phyloP scores from a whole-genome alignment of 2,888 invertebrate genomes.

The Julus scandinavius region DNA sequence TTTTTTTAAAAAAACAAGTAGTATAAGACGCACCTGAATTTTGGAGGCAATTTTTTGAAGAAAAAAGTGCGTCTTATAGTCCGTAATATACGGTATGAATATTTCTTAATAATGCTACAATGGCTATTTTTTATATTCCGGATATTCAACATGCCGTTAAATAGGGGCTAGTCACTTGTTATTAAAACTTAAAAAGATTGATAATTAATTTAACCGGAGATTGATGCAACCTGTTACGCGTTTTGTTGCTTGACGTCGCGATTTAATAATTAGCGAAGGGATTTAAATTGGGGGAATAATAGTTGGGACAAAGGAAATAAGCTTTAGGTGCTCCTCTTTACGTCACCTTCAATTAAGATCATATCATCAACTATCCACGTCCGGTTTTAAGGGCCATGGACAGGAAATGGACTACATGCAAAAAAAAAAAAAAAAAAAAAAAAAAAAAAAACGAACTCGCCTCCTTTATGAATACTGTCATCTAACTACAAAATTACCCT shows the following conservation, averaged over 20 bases:
- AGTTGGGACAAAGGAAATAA: constrained; percentile 25
- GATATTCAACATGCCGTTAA: too few species aligned
- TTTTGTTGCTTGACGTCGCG: background rate
- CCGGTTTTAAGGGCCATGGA: background rate
- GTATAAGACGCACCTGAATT: too few species aligned
- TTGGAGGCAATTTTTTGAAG: too few species aligned
- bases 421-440: background rate
- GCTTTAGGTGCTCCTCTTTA: constrained; percentile 27
- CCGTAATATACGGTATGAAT: too few species aligned
- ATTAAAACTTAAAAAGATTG: background rate
- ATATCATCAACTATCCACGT: constrained; percentile 30
- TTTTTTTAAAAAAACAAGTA: too few species aligned
- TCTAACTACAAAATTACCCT: background rate
- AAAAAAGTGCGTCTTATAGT: too few species aligned
- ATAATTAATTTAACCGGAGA: background rate
- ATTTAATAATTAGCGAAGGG: background rate
- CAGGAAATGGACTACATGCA: background rate
- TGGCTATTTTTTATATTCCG: too few species aligned
- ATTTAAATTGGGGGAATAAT: background rate
- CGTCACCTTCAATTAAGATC: constrained; percentile 41
- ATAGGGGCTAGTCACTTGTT: too few species aligned
- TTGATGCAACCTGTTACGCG: background rate
- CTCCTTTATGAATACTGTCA: background rate
- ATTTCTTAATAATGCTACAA: too few species aligned
- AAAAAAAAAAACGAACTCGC: background rate